A percentile compares a stretch with the other conserved stretches of the same genome.
Conservation (phyloP, 1,140 invertebrate species). For the Trichonephila clavipes region DNA sequence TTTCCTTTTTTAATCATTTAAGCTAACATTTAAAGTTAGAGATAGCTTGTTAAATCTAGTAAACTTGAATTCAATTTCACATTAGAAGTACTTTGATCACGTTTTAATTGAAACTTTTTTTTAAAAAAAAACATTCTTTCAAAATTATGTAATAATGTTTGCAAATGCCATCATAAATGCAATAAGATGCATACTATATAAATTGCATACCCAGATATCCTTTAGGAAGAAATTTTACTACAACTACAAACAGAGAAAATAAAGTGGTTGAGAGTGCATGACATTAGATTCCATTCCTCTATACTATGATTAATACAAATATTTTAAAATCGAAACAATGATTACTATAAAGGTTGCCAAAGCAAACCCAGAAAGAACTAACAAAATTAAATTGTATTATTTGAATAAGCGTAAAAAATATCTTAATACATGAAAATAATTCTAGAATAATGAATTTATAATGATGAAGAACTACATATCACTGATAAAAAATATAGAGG, state of each 20-base stretch:
- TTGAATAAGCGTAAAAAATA: background rate
- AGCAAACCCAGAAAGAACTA: background rate
- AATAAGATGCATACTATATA: background rate
- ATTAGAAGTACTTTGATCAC: background rate
- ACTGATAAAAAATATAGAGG: background rate
- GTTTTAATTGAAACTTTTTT: background rate
- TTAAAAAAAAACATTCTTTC: background rate
- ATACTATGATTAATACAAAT: too few species aligned
- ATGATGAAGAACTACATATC: background rate
- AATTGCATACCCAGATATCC: background rate
- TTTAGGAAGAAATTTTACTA: background rate
- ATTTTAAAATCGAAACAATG: too few species aligned
- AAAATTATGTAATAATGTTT: background rate
- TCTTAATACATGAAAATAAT: background rate
- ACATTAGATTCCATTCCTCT: background rate
- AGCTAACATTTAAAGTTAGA: background rate
- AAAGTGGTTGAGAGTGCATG: background rate
- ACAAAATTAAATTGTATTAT: background rate
- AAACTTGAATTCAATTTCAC: background rate
- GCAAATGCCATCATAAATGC: background rate
- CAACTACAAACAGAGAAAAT: background rate
- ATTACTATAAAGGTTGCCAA: background rate
- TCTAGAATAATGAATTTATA: background rate
- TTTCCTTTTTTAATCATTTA: background rate
- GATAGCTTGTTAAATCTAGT: background rate